Conservation (phyloP, 2,888 invertebrate genomes). For the Ormia ochracea region DNA sequence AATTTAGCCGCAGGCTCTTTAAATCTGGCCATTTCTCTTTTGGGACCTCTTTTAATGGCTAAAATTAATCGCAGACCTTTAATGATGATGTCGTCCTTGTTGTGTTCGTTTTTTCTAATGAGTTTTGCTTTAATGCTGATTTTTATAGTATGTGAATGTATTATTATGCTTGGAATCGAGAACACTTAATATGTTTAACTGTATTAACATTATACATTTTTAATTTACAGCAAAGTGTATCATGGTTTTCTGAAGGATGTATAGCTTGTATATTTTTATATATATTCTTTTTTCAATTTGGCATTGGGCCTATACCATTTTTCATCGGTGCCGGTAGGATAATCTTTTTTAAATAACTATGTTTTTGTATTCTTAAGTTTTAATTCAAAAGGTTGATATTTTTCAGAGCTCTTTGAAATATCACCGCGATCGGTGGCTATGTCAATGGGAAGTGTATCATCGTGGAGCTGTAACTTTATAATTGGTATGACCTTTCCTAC, state of each 20-base stretch:
- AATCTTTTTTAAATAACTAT: background rate
- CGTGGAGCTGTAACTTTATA: slow-evolving; percentile 91
- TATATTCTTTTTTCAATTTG: slow-evolving; percentile 88
- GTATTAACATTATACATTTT: background rate
- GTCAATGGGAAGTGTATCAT: slow-evolving; percentile 89
- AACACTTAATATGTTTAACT: too few species aligned
- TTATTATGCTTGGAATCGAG: background rate
- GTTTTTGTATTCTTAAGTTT: background rate
- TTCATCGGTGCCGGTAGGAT: slow-evolving; percentile 87
- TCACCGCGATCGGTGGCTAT: slow-evolving; percentile 88
- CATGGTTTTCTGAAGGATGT: slow-evolving; percentile 85
- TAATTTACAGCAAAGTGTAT: slow-evolving; percentile 76
- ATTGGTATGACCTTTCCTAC: slow-evolving; percentile 87
- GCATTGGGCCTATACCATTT: slow-evolving; percentile 90
- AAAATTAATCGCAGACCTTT: slow-evolving; percentile 82
- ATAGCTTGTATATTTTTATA: slow-evolving; percentile 84
- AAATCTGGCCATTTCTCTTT: slow-evolving; percentile 81
- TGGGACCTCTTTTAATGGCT: slow-evolving; percentile 83
- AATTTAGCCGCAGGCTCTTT: slow-evolving; percentile 87
- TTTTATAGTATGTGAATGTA: slow-evolving; percentile 80
- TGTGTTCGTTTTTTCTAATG: slow-evolving; percentile 80
- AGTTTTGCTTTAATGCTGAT: slow-evolving; percentile 81
- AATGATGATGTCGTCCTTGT: slow-evolving; percentile 81
- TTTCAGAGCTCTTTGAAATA: slow-evolving; percentile 86
- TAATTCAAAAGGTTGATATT: slow-evolving; percentile 63